These are phyloP conservation scores for Eueides isabella DNA, from an alignment of 1,140 invertebrate genomes.

Conservation along the genomic window DNA sequence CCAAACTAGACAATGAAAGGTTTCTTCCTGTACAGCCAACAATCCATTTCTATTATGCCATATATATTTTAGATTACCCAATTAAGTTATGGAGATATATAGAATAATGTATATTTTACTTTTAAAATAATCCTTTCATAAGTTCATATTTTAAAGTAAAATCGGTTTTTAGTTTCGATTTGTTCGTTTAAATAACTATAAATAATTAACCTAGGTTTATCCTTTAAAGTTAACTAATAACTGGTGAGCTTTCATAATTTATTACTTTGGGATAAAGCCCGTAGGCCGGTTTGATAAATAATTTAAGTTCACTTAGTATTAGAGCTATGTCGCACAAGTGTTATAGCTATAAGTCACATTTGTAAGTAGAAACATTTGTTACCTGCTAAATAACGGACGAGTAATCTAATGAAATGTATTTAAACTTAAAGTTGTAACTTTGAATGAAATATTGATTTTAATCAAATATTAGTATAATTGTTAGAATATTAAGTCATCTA, in stretches of 20 bases:
- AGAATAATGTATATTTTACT: not conserved
- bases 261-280: conserved; percentile 3
- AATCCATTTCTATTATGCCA: no score
- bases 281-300: conserved; percentile 5
- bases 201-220: conserved; percentile 3
- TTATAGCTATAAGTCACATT: not conserved
- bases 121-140: not conserved
- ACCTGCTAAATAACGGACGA: no score
- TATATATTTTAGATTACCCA: no score
- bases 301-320: conserved; percentile 7
- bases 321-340: not conserved
- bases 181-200: not conserved
- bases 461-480: no score
- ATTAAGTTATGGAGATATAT: no score
- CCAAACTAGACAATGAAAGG: no score
- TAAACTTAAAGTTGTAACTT: no score
- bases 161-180: not conserved
- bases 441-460: no score
- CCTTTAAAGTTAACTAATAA: conserved; percentile 10
- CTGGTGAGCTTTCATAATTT: not conserved
- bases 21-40: no score
- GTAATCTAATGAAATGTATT: no score
- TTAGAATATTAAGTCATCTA: no score
- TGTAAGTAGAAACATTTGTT: no score
- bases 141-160: not conserved